Percentiles rank a stretch among this genome's conserved stretches.
Conservation (phyloP, 2,797 vertebrate species). For the Furcifer pardalis region DNA sequence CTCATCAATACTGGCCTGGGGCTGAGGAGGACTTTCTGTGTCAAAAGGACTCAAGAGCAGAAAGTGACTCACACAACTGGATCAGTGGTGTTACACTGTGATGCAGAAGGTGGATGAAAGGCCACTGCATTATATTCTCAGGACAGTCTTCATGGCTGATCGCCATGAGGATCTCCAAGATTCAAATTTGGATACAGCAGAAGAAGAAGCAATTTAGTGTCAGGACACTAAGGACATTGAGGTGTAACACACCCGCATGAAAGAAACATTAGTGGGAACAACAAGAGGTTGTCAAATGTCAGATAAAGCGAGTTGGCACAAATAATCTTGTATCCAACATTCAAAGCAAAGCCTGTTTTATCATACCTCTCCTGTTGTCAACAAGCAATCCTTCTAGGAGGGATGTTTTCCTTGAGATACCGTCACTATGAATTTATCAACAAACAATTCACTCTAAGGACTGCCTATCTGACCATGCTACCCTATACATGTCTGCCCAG, state of each 20-base stretch:
- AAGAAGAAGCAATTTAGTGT: too few species aligned
- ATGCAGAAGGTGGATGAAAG: too few species aligned
- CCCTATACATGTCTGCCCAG: not conserved
- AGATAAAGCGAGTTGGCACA: not conserved
- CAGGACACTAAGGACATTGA: not conserved
- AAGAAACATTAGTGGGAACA: not conserved
- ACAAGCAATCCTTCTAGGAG: not conserved
- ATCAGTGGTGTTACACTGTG: too few species aligned
- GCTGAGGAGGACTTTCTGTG: too few species aligned
- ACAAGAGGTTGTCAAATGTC: not conserved
- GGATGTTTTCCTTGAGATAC: constrained; percentile 27
- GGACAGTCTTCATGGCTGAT: too few species aligned
- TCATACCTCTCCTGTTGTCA: constrained; percentile 20
- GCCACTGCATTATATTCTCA: too few species aligned
- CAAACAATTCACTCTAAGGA: not conserved
- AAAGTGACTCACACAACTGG: too few species aligned
- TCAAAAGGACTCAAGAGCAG: too few species aligned
- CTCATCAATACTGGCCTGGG: too few species aligned
- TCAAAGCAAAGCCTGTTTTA: not conserved
- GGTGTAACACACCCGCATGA: not conserved
- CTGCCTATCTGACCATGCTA: not conserved
- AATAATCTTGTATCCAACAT: not conserved
- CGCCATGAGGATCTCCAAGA: too few species aligned
- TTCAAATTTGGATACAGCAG: too few species aligned
- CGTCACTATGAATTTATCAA: constrained; percentile 1